Conservation (phyloP, 2,113 vertebrate species). For the Prunella fulvescens region DNA sequence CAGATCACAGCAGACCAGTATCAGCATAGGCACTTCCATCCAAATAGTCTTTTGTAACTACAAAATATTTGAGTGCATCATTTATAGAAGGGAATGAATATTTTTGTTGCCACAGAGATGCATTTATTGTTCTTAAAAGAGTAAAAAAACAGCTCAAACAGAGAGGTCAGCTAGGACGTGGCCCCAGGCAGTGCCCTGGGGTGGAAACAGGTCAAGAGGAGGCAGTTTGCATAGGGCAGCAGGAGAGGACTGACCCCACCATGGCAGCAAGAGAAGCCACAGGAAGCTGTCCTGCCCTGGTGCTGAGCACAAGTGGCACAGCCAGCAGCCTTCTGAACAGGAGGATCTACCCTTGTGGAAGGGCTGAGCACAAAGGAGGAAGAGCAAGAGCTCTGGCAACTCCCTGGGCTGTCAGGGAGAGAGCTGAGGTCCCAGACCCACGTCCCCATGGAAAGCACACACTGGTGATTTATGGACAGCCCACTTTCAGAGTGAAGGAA, state of each 20-base stretch:
- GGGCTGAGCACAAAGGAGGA: not conserved
- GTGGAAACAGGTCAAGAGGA: not conserved
- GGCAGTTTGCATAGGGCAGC: not conserved
- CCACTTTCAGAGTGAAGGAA: not conserved
- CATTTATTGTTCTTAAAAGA: not conserved
- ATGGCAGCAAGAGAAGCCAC: not conserved
- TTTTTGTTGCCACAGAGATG: not conserved
- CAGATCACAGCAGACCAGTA: not conserved
- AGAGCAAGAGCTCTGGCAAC: not conserved
- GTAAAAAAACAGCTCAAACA: not conserved
- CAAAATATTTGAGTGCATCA: not conserved
- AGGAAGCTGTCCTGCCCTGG: not conserved
- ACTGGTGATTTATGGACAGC: not conserved
- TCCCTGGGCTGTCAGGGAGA: accelerated
- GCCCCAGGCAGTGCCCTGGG: not conserved
- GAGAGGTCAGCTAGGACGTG: not conserved
- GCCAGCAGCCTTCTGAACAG: accelerated
- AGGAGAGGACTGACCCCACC: not conserved
- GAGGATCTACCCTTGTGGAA: not conserved
- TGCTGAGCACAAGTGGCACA: not conserved
- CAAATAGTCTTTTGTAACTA: not conserved
- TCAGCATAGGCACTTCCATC: not conserved
- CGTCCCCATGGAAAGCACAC: not conserved
- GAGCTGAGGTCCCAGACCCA: not conserved
- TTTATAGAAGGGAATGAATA: not conserved